Evolutionary conservation across 2,888 invertebrate genomes (phyloP).

Genomic region (Yponomeuta malinellus): DNA sequence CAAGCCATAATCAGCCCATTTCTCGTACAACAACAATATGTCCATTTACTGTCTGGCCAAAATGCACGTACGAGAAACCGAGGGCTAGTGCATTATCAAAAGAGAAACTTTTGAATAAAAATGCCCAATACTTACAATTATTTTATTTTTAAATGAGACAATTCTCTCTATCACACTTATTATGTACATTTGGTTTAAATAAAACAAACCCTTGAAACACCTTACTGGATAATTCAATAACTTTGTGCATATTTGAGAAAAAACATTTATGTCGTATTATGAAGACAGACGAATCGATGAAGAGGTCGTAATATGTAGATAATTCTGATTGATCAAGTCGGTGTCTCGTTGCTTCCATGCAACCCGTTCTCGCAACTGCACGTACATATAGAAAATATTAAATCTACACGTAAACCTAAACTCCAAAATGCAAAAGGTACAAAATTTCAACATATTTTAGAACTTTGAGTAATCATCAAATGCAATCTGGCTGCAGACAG

Average conservation of each 20-base stretch:
- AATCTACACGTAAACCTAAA: conserved; percentile 41
- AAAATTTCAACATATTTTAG: conserved; percentile 41
- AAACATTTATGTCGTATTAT: conserved; percentile 50
- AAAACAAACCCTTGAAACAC: conserved; percentile 70
- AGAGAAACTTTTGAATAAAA: conserved; percentile 21
- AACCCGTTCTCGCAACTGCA: conserved; percentile 36
- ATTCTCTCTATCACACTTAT: conserved; percentile 73
- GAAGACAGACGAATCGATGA: conserved; percentile 44
- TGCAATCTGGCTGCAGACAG: conserved; percentile 28
- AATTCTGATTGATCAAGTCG: conserved; percentile 56
- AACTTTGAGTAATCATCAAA: conserved; percentile 37
- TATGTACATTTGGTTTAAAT: conserved; percentile 75
- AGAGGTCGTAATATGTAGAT: conserved; percentile 47
- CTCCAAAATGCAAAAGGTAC: conserved; percentile 57
- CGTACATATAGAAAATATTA: conserved; percentile 32
- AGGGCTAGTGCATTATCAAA: background rate
- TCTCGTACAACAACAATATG: conserved; percentile 3
- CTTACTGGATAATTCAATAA: conserved; percentile 65
- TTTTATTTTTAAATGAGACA: conserved; percentile 73
- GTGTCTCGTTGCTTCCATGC: conserved; percentile 48
- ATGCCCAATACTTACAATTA: conserved; percentile 62
- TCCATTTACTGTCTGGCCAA: background rate
- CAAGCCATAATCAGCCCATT: too few species aligned
- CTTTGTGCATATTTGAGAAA: conserved; percentile 73
- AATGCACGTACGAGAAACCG: too few species aligned